Percentiles rank a stretch among this genome's conserved stretches.
These are phyloP conservation scores for Pantala flavescens DNA, from an alignment of 1,140 invertebrate species.

Conservation along the genomic window DNA sequence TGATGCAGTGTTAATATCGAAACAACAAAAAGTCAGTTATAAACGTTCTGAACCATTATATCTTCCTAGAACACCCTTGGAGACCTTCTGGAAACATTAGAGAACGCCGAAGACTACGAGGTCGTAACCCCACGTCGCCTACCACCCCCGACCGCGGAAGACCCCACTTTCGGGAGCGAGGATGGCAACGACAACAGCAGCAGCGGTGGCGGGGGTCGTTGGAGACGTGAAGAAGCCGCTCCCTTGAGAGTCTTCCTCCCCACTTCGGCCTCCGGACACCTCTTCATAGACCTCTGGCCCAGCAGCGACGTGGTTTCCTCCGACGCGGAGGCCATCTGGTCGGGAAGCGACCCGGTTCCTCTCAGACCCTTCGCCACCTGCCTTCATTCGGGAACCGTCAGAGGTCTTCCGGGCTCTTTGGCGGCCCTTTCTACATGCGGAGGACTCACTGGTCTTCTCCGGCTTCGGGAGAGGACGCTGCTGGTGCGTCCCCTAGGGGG, in stretches of 20 bases:
- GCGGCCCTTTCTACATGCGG: constrained; percentile 21
- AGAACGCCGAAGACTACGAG: constrained; percentile 14
- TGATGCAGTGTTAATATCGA: too few relatives aligned
- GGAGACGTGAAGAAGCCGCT: not conserved
- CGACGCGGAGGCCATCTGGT: constrained; percentile 18
- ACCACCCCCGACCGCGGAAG: not conserved
- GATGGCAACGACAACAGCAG: not conserved
- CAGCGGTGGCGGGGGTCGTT: not conserved
- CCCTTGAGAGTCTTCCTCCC: not conserved
- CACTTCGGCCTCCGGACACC: not conserved
- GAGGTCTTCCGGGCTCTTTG: constrained; percentile 13
- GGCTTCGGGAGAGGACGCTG: constrained; percentile 14
- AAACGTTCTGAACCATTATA: too few relatives aligned
- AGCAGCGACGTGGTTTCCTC: constrained; percentile 16
- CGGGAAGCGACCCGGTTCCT: constrained; percentile 4
- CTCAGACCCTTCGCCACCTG: not conserved
- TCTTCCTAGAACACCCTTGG: not conserved
- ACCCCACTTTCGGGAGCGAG: not conserved
- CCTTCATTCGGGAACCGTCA: not conserved
- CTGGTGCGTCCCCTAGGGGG: constrained; percentile 15
- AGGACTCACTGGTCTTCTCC: constrained; percentile 19
- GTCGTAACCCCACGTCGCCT: constrained; percentile 2
- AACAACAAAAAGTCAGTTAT: too few relatives aligned
- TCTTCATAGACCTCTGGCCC: constrained; percentile 17
- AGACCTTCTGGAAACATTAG: constrained; percentile 11